phyloP scores from a whole-genome alignment of 2,888 invertebrate genomes.

The Luperina testacea region DNA sequence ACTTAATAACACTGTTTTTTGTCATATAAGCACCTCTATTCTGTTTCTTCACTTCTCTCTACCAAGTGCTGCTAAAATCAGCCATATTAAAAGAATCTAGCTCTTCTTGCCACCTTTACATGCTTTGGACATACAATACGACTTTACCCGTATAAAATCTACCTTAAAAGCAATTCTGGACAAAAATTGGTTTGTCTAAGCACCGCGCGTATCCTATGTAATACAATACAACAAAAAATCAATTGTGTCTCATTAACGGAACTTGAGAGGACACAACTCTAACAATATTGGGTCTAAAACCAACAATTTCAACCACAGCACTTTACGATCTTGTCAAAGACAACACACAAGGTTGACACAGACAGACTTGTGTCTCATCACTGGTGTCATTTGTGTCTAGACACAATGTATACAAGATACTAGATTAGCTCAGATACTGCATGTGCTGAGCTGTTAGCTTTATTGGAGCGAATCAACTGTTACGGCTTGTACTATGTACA shows the following conservation, averaged over 20 bases:
- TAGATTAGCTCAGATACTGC: constrained; percentile 54
- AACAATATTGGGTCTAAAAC: constrained; percentile 13
- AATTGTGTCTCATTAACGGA: too few relatives aligned
- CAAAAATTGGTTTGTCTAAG: not conserved
- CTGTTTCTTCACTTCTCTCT: not conserved
- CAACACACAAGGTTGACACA: constrained; percentile 71
- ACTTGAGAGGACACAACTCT: not conserved
- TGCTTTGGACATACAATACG: not conserved
- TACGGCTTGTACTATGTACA: not conserved
- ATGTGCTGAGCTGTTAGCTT: constrained; percentile 37
- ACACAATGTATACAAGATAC: constrained; percentile 61
- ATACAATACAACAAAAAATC: too few relatives aligned
- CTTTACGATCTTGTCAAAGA: constrained; percentile 73
- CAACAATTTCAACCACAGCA: constrained; percentile 22
- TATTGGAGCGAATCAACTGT: constrained; percentile 33
- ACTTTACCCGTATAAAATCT: not conserved
- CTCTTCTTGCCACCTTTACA: not conserved
- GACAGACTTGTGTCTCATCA: constrained; percentile 61
- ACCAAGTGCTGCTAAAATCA: not conserved
- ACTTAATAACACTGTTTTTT: not conserved
- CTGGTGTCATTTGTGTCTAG: constrained; percentile 40
- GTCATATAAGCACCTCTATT: not conserved
- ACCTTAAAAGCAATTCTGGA: not conserved
- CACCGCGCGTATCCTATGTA: too few relatives aligned
- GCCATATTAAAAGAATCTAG: not conserved